phyloP scores from a whole-genome alignment of 2,113 vertebrate species.

The Scalopus aquaticus region DNA sequence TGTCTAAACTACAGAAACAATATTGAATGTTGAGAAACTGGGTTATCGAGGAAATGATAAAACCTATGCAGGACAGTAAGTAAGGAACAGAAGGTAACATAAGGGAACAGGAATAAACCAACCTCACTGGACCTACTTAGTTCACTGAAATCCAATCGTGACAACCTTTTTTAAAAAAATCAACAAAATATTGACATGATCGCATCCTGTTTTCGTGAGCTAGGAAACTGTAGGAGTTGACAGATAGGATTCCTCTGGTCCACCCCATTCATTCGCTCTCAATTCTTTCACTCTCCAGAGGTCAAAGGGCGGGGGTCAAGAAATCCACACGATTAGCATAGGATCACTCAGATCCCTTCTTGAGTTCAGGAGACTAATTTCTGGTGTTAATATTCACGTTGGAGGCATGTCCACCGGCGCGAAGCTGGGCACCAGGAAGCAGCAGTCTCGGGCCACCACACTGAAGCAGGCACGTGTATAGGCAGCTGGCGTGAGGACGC shows the following conservation, averaged over 20 bases:
- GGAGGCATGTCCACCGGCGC: too few species aligned
- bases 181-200: background rate
- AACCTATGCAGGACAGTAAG: background rate
- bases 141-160: background rate
- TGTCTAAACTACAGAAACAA: background rate
- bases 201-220: background rate
- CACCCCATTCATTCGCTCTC: background rate
- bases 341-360: background rate
- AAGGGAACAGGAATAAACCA: background rate
- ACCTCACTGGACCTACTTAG: background rate
- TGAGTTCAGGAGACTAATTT: background rate
- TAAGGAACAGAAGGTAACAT: background rate
- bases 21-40: background rate
- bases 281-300: background rate
- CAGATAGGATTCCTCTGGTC: background rate
- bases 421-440: background rate
- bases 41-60: background rate
- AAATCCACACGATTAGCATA: background rate
- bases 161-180: background rate
- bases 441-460: background rate
- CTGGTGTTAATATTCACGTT: background rate
- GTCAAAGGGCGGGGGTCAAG: background rate
- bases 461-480: background rate
- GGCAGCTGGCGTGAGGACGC: too few species aligned
- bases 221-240: background rate